Conservation (phyloP, 2,797 vertebrate genomes). For the Gambusia yucatana region DNA sequence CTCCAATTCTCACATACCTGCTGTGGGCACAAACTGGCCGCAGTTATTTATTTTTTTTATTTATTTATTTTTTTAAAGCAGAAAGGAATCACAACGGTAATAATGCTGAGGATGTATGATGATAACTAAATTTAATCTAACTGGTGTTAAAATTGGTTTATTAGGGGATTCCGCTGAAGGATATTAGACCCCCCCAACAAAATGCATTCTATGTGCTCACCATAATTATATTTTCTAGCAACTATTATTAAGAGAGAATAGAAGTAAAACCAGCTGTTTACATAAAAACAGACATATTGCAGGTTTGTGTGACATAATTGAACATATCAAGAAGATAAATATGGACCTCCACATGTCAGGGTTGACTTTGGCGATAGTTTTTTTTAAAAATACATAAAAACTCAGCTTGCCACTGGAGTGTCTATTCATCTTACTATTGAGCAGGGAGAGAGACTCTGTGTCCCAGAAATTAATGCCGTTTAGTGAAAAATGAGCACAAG, state of each 20-base stretch:
- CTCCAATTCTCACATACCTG: background rate
- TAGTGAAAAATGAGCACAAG: background rate
- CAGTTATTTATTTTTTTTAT: background rate
- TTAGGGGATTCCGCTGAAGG: background rate
- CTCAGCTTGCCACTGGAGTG: background rate
- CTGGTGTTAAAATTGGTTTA: background rate
- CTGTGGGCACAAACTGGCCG: conserved; percentile 3
- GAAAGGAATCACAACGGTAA: background rate
- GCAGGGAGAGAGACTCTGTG: background rate
- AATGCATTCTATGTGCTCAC: background rate
- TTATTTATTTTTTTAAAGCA: background rate
- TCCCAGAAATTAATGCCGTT: background rate
- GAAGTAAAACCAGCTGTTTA: background rate
- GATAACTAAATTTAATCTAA: background rate
- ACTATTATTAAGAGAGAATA: background rate
- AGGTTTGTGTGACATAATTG: background rate
- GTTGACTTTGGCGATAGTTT: no score
- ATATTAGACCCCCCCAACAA: background rate
- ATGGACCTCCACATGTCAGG: background rate
- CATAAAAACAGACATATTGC: background rate
- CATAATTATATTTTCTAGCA: background rate
- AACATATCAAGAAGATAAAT: background rate
- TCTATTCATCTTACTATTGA: background rate
- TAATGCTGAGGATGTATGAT: background rate
- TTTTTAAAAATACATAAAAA: background rate